Evolutionary conservation across 1,140 invertebrate species (phyloP).

Genomic region (Procambarus clarkii): DNA sequence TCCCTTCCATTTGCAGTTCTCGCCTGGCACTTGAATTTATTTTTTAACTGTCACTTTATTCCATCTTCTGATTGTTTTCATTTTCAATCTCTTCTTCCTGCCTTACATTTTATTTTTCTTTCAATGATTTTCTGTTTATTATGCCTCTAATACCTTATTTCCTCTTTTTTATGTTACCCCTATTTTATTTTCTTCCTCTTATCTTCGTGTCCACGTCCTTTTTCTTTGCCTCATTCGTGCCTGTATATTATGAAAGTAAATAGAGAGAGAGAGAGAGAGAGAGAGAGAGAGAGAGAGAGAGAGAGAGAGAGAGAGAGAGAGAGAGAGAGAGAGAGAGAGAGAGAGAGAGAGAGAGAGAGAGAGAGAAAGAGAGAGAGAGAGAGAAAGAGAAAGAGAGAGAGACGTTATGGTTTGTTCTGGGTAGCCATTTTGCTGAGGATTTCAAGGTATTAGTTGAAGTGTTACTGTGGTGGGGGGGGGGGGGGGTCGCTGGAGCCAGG

Average conservation of each 20-base stretch:
- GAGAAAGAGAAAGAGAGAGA: neutral
- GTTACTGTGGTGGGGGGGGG: neutral
- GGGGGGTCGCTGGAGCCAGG: neutral
- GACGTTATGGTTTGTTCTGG: neutral
- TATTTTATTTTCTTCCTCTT: no score
- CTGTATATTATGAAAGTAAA: no score
- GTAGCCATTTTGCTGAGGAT: neutral
- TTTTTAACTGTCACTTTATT: no score
- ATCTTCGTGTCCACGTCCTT: neutral
- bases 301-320: no score
- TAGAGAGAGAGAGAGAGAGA: no score
- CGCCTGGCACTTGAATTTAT: no score
- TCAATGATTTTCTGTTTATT: neutral
- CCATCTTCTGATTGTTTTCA: no score
- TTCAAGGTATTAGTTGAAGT: constrained; percentile 2
- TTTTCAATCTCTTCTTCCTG: neutral
- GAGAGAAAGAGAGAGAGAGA: neutral
- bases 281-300: no score
- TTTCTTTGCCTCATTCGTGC: no score
- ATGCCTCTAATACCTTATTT: neutral
- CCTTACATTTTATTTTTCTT: neutral
- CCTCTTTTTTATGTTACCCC: no score
- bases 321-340: no score
- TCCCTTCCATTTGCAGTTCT: no score
- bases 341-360: neutral